A percentile compares a stretch with the other conserved stretches of the same genome.
These are phyloP conservation scores for Sciurus vulgaris DNA, from an alignment of 2,797 vertebrate genomes.

Conservation along the genomic window DNA sequence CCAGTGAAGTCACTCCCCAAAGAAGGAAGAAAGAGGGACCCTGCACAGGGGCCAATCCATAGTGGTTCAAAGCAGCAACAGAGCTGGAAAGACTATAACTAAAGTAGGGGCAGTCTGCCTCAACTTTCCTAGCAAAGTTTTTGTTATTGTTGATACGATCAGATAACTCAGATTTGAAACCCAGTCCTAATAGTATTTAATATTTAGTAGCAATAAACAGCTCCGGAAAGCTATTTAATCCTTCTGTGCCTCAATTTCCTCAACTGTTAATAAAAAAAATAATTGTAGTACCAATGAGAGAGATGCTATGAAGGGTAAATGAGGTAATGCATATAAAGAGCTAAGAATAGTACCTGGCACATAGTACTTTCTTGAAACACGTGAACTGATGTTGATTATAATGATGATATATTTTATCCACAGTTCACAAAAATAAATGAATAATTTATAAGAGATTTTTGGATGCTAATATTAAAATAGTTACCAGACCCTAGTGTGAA, in stretches of 20 bases:
- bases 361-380: background rate
- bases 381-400: background rate
- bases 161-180: background rate
- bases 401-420: background rate
- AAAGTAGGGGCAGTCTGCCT: background rate
- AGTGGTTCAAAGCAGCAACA: background rate
- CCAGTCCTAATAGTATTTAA: background rate
- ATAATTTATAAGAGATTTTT: slow-evolving; percentile 5
- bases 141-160: background rate
- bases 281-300: too few species aligned
- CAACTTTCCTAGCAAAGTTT: background rate
- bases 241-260: background rate
- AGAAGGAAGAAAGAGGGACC: background rate
- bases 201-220: background rate
- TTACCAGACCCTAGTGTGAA: background rate
- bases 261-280: background rate
- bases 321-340: background rate
- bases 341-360: background rate
- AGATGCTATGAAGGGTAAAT: background rate
- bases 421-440: background rate
- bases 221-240: background rate
- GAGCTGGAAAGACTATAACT: background rate
- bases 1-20: background rate
- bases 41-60: too few species aligned
- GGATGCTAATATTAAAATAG: background rate